Base-by-base conservation (phyloP, 2,113 vertebrate genomes). In the Corydoras sp. region DNA sequence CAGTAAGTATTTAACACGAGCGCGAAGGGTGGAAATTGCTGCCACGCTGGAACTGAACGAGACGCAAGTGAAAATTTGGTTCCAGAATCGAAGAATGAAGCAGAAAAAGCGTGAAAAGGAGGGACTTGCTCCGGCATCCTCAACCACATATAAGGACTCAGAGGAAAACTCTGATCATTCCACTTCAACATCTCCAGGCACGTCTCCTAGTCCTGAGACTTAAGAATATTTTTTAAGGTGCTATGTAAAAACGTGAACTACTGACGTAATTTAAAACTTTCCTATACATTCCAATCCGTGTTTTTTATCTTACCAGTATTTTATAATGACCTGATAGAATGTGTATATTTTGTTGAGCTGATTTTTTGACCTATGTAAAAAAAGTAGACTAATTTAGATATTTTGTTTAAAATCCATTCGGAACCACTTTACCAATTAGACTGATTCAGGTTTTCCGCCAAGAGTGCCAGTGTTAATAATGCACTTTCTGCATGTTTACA, bases 11-110 rank as follows among this genome's bases (percentile, higher is more conserved):
- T 89, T 99, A 80, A 98, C 94, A 67, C 86, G 96, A 5, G 96
- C 95, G 0, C 85, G 96, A 15, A 76, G 96, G 29, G 95, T 98
- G 82, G 96, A 99, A 83, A 95, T 98, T 62, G 95, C 96, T 0
- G 96, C 95, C 66, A 93, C 90, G 0, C 87, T 99, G 55, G 95
- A 98, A 84, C 91, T 99, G 74, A 97, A 97, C 79, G 96, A 99
- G 81, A 95, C 95, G 0, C 96, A 99, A 81, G 95, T 99, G 49
- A 99, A 99, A 83, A 98, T 98, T 67, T 99, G 96, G 96, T 99
- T 98, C 83, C 96, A 99, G 85, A 99, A 99, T 84, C 76, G 96
- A 51, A 80, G 96, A 43, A 99, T 99, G 96, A 99, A 99, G 74
- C 95, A 98, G 88, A 99, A 99, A 78, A 99, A 98, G 60, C 86